A percentile compares a stretch with the other conserved stretches of the same genome.
phyloP scores from a whole-genome alignment of 2,797 vertebrate species.

The Pantherophis alleghaniensis region DNA sequence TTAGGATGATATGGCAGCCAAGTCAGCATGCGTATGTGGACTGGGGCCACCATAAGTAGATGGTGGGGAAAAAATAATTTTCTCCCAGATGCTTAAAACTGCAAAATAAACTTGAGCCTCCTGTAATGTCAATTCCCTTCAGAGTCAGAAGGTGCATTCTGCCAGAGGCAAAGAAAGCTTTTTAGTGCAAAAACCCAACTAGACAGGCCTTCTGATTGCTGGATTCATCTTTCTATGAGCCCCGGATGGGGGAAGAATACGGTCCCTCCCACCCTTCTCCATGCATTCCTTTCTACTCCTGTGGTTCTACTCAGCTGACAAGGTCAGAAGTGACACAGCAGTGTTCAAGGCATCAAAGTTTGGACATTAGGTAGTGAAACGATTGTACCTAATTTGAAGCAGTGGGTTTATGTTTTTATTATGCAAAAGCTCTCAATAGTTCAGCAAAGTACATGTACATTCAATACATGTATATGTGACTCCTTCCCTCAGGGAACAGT shows the following conservation, averaged over 20 bases:
- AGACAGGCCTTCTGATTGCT: not conserved
- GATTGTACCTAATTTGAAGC: not conserved
- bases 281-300: not conserved
- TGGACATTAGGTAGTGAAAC: not conserved
- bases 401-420: not conserved
- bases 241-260: not conserved
- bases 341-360: no score
- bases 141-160: not conserved
- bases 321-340: not conserved
- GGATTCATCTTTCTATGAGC: not conserved
- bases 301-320: not conserved
- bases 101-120: not conserved
- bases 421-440: constrained; percentile 16
- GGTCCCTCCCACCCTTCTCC: not conserved
- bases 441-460: constrained; percentile 16
- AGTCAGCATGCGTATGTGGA: not conserved
- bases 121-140: not conserved
- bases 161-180: not conserved
- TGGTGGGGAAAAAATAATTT: not conserved
- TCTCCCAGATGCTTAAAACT: not conserved
- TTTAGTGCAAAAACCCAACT: not conserved
- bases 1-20: not conserved
- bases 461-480: not conserved
- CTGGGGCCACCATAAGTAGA: not conserved
- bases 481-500: not conserved